Base-by-base conservation (phyloP, 1,140 invertebrate species). In the Drosophila ficusphila region DNA sequence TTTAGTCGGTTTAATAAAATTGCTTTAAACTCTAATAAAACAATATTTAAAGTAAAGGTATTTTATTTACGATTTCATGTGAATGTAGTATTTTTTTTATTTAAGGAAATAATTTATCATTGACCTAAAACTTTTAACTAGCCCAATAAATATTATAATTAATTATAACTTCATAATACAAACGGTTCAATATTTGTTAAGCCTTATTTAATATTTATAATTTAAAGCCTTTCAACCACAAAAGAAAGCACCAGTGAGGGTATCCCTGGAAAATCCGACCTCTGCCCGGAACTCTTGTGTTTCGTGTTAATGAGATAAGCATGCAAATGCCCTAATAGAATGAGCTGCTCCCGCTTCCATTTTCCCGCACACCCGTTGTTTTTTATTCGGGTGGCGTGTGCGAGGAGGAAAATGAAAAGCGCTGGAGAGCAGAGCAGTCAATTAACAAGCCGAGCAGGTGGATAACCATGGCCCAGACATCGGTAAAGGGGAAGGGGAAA, bases 261-360 rank as follows among this genome's bases (percentile, higher is more conserved):
- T 72, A 72, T 71, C 4, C 9, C 4, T 16, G 11, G 27, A 27
- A 19, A 41, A 42, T 11, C 29, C 18, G 23, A 58, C 52, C 25
- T 62, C 38, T 61, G 36, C 9, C 29, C 54, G 61, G 42, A 64
- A 68, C 56, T 86, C 68, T 76, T 68, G 79, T 79, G 81, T 68
- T 73, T 52, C 58, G 58, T 62, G 76, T 79, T 85, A 85, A 85
- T 85, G 72, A 85, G 79, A 85, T 85, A 85, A 85, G 81, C 76
- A 85, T 86, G 76, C 71, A 86, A 85, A 83, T 85, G 76, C 60
- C 71, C 65, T 85, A 83, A 85, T 83, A 83, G 79, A 83, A 83
- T 79, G 58, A 56, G 36, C 71, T 46, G 60, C 41, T 46, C 19
- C 62, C 16, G 60, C 34, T 29, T 27, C 14, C 23, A 31, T 27